Evolutionary conservation across 2,113 vertebrate genomes (phyloP).

Genomic region (Archilochus colubris): DNA sequence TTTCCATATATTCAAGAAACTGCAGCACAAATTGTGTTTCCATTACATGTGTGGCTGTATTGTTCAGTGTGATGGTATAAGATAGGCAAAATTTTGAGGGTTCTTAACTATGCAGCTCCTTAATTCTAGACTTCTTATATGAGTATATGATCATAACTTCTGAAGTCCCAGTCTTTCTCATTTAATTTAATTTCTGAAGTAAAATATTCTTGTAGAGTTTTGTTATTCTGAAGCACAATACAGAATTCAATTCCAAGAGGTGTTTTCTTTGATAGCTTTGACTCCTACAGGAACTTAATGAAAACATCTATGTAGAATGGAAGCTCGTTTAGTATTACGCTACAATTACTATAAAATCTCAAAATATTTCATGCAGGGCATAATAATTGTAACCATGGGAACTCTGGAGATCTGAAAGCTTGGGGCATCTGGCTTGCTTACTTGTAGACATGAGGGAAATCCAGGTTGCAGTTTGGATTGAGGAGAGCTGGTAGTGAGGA

Average conservation of each 20-base stretch:
- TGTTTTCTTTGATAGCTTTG: constrained; percentile 15
- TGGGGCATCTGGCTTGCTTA: neutral
- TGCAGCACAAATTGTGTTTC: neutral
- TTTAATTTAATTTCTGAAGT: neutral
- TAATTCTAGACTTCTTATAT: neutral
- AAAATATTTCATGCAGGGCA: neutral
- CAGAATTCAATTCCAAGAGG: neutral
- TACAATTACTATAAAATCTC: constrained; percentile 1
- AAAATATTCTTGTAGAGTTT: neutral
- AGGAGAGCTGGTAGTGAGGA: neutral
- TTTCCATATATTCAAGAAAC: neutral
- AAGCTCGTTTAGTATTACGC: neutral
- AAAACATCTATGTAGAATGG: neutral
- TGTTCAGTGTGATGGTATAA: neutral
- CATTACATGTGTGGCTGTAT: neutral
- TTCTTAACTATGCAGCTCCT: neutral
- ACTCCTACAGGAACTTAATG: neutral
- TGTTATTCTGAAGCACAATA: neutral
- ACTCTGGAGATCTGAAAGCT: neutral
- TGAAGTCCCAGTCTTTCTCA: neutral
- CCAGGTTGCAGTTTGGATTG: neutral
- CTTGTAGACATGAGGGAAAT: neutral
- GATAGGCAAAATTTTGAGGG: neutral
- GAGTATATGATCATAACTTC: neutral
- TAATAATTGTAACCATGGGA: neutral